Conservation (phyloP, 2,113 vertebrate genomes). For the Microcebus murinus region DNA sequence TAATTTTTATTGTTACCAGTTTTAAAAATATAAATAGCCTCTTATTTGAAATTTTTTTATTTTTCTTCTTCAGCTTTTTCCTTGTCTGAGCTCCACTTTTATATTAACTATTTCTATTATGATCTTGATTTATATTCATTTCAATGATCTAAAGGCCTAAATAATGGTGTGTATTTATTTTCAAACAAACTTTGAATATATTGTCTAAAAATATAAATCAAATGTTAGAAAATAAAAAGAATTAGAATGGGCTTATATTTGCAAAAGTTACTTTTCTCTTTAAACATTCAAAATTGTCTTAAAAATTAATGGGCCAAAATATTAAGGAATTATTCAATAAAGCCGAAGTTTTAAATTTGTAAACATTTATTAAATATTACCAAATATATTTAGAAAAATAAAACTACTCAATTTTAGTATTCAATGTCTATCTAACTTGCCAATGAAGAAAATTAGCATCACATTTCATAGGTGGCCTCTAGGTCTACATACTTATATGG, state of each 20-base stretch:
- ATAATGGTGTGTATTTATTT: background rate
- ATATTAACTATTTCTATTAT: background rate
- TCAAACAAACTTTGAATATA: slow-evolving; percentile 18
- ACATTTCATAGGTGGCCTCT: background rate
- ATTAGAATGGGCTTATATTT: background rate
- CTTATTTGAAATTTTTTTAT: background rate
- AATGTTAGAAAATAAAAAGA: background rate
- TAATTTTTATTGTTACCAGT: background rate
- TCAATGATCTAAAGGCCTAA: background rate
- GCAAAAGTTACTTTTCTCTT: slow-evolving; percentile 12
- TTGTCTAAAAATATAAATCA: slow-evolving; percentile 10
- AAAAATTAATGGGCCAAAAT: background rate
- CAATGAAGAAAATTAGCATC: background rate
- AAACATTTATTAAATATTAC: background rate
- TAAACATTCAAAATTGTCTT: background rate
- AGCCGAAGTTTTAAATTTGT: background rate
- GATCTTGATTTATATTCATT: background rate
- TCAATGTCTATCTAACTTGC: background rate
- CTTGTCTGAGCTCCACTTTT: background rate
- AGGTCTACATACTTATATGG: background rate
- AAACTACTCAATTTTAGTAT: background rate
- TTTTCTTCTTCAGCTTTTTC: background rate
- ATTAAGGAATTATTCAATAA: background rate
- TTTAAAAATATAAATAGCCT: background rate
- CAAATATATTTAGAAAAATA: background rate